Evolutionary conservation across 2,888 invertebrate genomes (phyloP).

Genomic region (Blastobasis lacticolella): DNA sequence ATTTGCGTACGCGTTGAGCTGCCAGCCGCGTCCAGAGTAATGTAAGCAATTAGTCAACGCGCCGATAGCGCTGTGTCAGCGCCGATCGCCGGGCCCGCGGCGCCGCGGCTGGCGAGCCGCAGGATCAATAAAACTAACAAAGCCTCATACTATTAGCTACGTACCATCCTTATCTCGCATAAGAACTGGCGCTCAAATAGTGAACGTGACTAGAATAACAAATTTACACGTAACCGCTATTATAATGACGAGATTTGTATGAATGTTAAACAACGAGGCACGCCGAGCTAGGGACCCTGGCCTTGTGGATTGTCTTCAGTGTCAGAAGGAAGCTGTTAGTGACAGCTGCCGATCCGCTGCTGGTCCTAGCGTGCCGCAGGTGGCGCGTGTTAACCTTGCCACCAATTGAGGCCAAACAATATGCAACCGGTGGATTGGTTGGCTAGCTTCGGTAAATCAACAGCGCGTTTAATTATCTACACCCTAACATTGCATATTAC

Average conservation of each 20-base stretch:
- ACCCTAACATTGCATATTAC: too few species aligned
- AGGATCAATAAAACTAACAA: conserved; percentile 27
- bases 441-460: conserved; percentile 11
- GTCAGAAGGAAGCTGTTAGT: conserved; percentile 3
- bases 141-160: background rate
- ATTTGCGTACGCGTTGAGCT: conserved; percentile 52
- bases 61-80: conserved; percentile 48
- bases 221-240: conserved; percentile 8
- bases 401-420: conserved; percentile 15
- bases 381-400: conserved; percentile 24
- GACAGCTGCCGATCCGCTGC: conserved; percentile 3
- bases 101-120: conserved; percentile 19
- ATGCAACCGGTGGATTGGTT: conserved; percentile 13
- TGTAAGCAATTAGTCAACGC: conserved; percentile 64
- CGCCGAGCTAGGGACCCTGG: background rate
- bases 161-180: conserved; percentile 14
- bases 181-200: conserved; percentile 23
- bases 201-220: conserved; percentile 32
- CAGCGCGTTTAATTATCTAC: background rate
- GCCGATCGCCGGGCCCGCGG: background rate
- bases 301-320: background rate
- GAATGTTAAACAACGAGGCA: background rate
- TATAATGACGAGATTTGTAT: conserved; percentile 6
- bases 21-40: conserved; percentile 46
- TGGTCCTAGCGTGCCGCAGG: conserved; percentile 23